Percentiles rank a stretch among this genome's conserved stretches.
Conservation (phyloP, 1,140 invertebrate species). For the Eubasilissa regina region DNA sequence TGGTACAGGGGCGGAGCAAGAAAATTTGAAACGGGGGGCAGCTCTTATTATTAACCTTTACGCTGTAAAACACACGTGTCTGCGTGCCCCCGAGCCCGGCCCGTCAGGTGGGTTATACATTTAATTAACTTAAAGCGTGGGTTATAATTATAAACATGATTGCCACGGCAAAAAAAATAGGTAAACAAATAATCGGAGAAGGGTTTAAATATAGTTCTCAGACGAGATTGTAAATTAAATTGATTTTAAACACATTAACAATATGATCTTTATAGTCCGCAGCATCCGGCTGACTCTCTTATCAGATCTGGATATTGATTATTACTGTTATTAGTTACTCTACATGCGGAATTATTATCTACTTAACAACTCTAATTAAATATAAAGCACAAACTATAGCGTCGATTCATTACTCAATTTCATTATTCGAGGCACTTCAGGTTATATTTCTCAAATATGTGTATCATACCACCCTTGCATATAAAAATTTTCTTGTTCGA, state of each 20-base stretch:
- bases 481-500: too few species aligned
- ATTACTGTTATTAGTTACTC: too few species aligned
- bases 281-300: not conserved
- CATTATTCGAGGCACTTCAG: too few species aligned
- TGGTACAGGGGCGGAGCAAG: conserved; percentile 14
- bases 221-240: conserved; percentile 6
- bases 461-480: too few species aligned
- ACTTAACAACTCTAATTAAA: too few species aligned
- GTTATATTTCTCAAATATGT: too few species aligned
- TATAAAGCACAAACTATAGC: too few species aligned
- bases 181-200: conserved; percentile 27
- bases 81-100: not conserved
- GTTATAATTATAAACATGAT: conserved; percentile 30
- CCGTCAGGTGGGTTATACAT: conserved; percentile 16
- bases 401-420: too few species aligned
- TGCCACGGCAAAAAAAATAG: conserved; percentile 8
- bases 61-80: not conserved
- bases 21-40: not conserved
- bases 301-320: too few species aligned
- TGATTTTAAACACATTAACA: conserved; percentile 33
- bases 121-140: conserved; percentile 32
- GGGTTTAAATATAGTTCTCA: conserved; percentile 27
- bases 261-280: conserved; percentile 8
- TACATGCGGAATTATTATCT: too few species aligned
- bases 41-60: not conserved